Percentiles rank a stretch among this genome's conserved stretches.
phyloP scores from a whole-genome alignment of 2,113 vertebrate species.

The Microtus richardsoni region DNA sequence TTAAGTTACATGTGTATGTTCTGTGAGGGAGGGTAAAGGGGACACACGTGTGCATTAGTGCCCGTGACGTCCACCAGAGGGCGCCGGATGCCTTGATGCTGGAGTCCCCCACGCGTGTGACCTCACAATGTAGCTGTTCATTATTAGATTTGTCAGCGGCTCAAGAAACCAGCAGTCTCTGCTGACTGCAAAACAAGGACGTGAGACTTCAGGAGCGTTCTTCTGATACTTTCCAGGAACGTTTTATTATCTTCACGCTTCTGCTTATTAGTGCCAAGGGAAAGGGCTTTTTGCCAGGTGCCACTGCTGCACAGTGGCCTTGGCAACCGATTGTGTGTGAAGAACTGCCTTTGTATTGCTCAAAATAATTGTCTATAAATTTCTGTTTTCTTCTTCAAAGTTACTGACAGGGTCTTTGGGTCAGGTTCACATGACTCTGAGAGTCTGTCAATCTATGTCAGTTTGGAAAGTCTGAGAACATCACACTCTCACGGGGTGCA shows the following conservation, averaged over 20 bases:
- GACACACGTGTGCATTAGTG: neutral
- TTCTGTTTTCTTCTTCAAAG: conserved; percentile 11
- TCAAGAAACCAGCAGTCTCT: neutral
- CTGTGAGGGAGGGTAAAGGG: neutral
- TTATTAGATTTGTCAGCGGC: neutral
- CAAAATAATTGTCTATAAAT: neutral
- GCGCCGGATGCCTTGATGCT: neutral
- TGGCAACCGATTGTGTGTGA: neutral
- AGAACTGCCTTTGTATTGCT: neutral
- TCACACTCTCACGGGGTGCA: neutral
- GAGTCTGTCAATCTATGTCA: neutral
- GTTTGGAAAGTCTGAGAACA: neutral
- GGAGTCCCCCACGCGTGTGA: neutral
- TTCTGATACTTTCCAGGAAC: neutral
- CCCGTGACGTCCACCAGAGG: too few species aligned
- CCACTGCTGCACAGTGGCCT: neutral
- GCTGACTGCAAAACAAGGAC: neutral
- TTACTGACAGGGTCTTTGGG: neutral
- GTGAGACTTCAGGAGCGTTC: neutral
- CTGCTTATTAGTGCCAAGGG: neutral
- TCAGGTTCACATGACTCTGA: neutral
- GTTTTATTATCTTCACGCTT: neutral
- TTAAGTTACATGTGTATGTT: neutral
- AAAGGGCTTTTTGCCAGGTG: neutral
- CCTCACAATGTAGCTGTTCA: neutral